Evolutionary conservation across 2,888 invertebrate species (phyloP).

Genomic region (Ceramica pisi): DNA sequence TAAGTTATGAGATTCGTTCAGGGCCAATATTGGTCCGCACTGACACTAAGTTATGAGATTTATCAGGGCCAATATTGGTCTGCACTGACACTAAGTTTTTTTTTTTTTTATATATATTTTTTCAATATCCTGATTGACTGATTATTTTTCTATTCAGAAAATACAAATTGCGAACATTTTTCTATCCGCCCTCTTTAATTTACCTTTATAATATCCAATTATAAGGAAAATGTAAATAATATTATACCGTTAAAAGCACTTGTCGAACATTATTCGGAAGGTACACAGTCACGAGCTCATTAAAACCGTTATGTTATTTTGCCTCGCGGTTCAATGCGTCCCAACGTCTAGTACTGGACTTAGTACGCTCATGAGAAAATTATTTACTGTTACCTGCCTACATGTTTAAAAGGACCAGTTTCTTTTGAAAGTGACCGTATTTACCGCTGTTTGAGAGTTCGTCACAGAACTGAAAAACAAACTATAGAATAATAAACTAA

Average conservation of each 20-base stretch:
- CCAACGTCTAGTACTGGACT: neutral
- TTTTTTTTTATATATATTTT: no score
- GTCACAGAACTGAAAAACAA: no score
- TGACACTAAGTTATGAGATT: no score
- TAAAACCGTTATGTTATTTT: constrained; percentile 12
- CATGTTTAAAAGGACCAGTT: neutral
- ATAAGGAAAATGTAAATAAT: constrained; percentile 10
- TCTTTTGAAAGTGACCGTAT: neutral
- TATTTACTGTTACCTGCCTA: neutral
- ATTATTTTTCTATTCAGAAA: no score
- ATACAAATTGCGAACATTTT: neutral
- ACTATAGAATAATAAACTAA: no score
- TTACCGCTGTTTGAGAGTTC: neutral
- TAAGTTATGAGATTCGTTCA: no score
- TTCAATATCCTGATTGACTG: no score
- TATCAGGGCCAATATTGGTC: no score
- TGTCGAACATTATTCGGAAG: constrained; percentile 4
- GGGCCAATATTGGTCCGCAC: no score
- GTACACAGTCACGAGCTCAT: constrained; percentile 5
- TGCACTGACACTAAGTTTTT: no score
- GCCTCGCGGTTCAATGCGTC: constrained; percentile 14
- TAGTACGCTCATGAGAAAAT: neutral
- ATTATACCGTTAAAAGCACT: neutral
- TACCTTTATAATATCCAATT: constrained; percentile 22
- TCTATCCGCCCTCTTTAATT: constrained; percentile 1